phyloP scores from a whole-genome alignment of 2,888 invertebrate genomes.

The Cecidostiba fungosa region DNA sequence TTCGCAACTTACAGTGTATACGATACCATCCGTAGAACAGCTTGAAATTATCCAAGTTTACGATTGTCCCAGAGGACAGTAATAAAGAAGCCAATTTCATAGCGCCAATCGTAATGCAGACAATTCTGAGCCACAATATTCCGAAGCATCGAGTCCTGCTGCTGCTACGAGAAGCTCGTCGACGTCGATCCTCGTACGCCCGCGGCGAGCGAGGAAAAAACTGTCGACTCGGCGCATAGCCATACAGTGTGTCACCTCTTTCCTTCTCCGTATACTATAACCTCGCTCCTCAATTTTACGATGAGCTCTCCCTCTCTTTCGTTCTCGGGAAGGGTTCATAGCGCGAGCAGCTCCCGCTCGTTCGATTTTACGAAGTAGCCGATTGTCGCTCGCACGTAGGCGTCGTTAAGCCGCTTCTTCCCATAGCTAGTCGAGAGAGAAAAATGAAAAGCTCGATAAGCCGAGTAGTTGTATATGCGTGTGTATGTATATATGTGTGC shows the following conservation, averaged over 20 bases:
- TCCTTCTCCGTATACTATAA: neutral
- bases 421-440: neutral
- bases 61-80: neutral
- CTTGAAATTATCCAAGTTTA: constrained; percentile 10
- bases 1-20: neutral
- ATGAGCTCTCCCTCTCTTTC: neutral
- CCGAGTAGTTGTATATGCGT: neutral
- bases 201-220: neutral
- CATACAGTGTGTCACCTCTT: neutral
- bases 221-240: neutral
- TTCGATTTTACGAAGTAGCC: constrained; percentile 55
- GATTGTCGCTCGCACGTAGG: constrained; percentile 38
- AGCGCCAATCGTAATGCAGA: neutral
- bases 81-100: neutral
- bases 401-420: neutral
- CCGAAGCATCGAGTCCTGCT: neutral
- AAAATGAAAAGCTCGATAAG: constrained; percentile 17
- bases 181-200: neutral
- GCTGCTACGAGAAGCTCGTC: neutral
- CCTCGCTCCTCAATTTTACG: constrained; percentile 43
- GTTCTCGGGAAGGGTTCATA: neutral
- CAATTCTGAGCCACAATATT: neutral
- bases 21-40: neutral
- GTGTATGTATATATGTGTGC: neutral
- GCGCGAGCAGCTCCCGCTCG: constrained; percentile 27